phyloP scores from a whole-genome alignment of 2,113 vertebrate species.

The Arothron firmamentum region DNA sequence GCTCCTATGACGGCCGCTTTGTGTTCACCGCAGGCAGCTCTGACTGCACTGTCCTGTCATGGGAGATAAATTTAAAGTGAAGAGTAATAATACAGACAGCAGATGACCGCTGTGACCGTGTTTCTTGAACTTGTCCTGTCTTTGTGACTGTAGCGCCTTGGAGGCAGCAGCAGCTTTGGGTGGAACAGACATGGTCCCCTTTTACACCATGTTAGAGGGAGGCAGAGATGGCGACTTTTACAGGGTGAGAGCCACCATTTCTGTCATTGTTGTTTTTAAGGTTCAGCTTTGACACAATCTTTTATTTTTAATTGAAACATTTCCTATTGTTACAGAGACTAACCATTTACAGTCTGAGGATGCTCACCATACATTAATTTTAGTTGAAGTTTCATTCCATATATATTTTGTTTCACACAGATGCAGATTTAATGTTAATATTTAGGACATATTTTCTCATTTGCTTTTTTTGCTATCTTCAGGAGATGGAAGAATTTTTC shows the following conservation, averaged over 20 bases:
- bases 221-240: conserved; percentile 85
- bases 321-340: no score
- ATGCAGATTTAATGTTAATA: neutral
- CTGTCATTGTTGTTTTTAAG: no score
- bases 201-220: conserved; percentile 84
- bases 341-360: no score
- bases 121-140: conserved; percentile 5
- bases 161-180: conserved; percentile 82
- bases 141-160: conserved; percentile 75
- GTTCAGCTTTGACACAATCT: no score
- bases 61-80: conserved; percentile 83
- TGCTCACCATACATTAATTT: neutral
- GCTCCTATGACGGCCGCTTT: conserved; percentile 78
- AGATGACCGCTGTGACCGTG: neutral
- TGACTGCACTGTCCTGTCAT: conserved; percentile 79
- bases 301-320: no score
- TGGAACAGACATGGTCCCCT: conserved; percentile 83
- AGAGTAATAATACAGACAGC: neutral
- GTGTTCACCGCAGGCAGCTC: conserved; percentile 83
- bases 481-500: conserved; percentile 94
- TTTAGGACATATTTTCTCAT: neutral
- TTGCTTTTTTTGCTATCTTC: conserved; percentile 28
- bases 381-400: neutral
- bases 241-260: conserved; percentile 73
- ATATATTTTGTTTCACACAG: no score